Percentiles rank a stretch among this genome's conserved stretches.
Evolutionary conservation across 2,888 invertebrate species (phyloP).

Genomic region (Chrysomela aeneicollis): DNA sequence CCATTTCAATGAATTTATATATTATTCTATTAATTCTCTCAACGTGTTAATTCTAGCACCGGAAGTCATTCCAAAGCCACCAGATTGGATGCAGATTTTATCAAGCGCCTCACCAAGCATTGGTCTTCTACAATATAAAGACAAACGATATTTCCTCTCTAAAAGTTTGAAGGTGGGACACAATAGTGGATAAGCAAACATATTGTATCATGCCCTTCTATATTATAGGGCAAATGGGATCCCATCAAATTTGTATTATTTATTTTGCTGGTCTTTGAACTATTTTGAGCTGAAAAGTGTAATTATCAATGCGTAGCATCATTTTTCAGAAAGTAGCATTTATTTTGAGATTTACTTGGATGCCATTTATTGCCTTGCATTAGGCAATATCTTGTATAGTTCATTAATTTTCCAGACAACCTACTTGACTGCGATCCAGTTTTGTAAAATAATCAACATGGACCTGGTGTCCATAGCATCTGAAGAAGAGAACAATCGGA

Average conservation of each 20-base stretch:
- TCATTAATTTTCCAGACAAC: conserved; percentile 19
- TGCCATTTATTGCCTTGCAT: too few species aligned
- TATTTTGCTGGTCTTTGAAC: too few species aligned
- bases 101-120: conserved; percentile 8
- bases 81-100: conserved; percentile 18
- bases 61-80: too few species aligned
- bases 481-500: conserved; percentile 25
- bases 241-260: too few species aligned
- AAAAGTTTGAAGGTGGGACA: background rate
- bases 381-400: too few species aligned
- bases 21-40: background rate
- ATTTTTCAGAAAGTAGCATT: too few species aligned
- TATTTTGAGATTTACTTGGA: too few species aligned
- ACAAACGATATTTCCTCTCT: conserved; percentile 19
- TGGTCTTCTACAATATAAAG: conserved; percentile 10
- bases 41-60: background rate
- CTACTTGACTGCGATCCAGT: conserved; percentile 25
- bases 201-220: background rate
- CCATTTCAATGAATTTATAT: too few species aligned
- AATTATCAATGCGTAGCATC: too few species aligned
- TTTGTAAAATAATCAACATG: conserved; percentile 30
- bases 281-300: too few species aligned
- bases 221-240: too few species aligned
- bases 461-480: conserved; percentile 23
- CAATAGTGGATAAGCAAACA: background rate